Conservation (phyloP, 2,888 invertebrate species). For the Phortica okadai region DNA sequence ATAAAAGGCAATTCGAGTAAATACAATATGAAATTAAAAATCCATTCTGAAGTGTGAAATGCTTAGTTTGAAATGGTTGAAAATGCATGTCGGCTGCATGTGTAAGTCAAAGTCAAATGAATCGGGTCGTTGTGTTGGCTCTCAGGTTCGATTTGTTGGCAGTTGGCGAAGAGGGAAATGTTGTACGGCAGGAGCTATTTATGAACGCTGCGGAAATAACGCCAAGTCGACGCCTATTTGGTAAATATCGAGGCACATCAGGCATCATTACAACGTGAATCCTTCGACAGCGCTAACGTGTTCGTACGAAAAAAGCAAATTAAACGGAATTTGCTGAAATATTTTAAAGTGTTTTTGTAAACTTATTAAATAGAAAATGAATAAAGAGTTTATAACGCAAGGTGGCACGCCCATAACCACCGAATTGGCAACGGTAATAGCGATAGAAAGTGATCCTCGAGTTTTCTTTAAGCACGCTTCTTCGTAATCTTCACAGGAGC, state of each 20-base stretch:
- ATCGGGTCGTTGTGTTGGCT: conserved; percentile 26
- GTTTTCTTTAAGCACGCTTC: background rate
- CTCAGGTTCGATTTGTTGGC: background rate
- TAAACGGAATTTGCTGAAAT: conserved; percentile 31
- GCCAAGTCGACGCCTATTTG: conserved; percentile 20
- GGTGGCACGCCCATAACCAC: conserved; percentile 82
- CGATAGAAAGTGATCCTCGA: background rate
- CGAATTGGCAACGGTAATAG: conserved; percentile 80
- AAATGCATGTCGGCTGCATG: conserved; percentile 37
- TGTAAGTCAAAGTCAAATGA: conserved; percentile 42
- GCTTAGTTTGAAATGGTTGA: conserved; percentile 40
- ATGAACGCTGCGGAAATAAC: background rate
- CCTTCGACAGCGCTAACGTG: conserved; percentile 56
- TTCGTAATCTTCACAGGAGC: conserved; percentile 76
- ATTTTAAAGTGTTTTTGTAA: no score
- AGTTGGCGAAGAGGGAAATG: background rate
- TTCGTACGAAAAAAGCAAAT: conserved; percentile 43
- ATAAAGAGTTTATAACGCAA: conserved; percentile 75
- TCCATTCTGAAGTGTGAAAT: conserved; percentile 69
- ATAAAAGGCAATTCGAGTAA: conserved; percentile 49
- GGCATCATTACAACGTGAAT: conserved; percentile 47
- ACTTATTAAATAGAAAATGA: conserved; percentile 52
- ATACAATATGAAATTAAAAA: conserved; percentile 65
- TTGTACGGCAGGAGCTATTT: conserved; percentile 15
- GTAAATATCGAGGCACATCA: conserved; percentile 38